Evolutionary conservation across 2,888 invertebrate species (phyloP).

Genomic region (Eretmocerus hayati): DNA sequence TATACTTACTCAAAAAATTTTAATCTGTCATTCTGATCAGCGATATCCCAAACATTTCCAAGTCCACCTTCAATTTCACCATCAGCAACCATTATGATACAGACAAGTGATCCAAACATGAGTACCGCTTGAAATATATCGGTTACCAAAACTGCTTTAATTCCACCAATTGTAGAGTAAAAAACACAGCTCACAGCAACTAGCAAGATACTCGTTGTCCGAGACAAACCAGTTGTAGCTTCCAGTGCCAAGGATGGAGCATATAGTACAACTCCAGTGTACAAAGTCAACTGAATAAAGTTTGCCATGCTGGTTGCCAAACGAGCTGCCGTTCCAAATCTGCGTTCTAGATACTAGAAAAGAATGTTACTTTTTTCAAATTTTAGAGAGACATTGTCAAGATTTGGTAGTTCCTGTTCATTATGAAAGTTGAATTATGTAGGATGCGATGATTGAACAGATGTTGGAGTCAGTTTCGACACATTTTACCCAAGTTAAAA

Average conservation of each 20-base stretch:
- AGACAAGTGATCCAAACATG: constrained; percentile 76
- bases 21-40: constrained; percentile 34
- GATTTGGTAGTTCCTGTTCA: too few species aligned
- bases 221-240: constrained; percentile 50
- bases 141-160: constrained; percentile 85
- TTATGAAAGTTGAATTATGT: too few species aligned
- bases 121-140: constrained; percentile 77
- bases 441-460: too few species aligned
- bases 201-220: constrained; percentile 44
- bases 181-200: constrained; percentile 70
- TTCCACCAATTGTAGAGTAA: constrained; percentile 81
- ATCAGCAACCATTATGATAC: constrained; percentile 66
- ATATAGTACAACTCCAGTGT: constrained; percentile 56
- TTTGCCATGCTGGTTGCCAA: constrained; percentile 53
- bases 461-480: too few species aligned
- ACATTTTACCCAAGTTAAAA: too few species aligned
- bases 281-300: constrained; percentile 53
- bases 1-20: constrained; percentile 57
- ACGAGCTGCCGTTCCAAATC: constrained; percentile 53
- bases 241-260: constrained; percentile 58
- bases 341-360: constrained; percentile 59
- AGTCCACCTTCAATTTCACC: constrained; percentile 63
- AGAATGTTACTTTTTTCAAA: too few species aligned
- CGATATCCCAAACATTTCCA: constrained; percentile 61
- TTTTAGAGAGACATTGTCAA: too few species aligned